Base-by-base conservation (phyloP, 2,797 vertebrate species). In the Sitta carolinensis region DNA sequence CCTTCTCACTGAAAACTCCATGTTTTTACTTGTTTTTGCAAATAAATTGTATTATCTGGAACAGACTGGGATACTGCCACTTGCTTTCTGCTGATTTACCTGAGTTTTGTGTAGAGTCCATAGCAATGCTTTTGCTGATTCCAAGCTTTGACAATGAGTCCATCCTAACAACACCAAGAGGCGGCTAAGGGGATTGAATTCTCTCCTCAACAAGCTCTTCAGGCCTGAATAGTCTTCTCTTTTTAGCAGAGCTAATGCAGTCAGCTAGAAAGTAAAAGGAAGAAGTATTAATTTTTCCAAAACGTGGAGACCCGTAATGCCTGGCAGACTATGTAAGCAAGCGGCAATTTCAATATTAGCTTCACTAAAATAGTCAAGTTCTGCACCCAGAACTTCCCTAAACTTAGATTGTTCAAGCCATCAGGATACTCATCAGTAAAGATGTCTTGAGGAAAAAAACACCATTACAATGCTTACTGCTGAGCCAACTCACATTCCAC, bases 121-220 rank as follows among this genome's bases (percentile, higher is more conserved):
- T 47, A 99, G 98, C 78, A 99, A 98, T 27, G 58, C 95, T 73
- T 98, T 98, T 76, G 99, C 99, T 1, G 99, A 98, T 58, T 97
- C 97, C 47, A 99, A 97, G 73, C 98, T 99, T 95, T 98, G 98
- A 94, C 99, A 99, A 67, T 99, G 98, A 82, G 97, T 98, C 99
- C 99, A 99, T 79, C 99, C 99, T 68, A 99, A 97, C 64, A 99
- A 98, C 76, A 99, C 94, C n/a, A 99, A 97, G 54, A 99, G 98
- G 29, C 98, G 98, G 40, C 98, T 98, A 84, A 99, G 97, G 11
- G 99, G 99, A 86, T 96, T 98, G 91, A 99, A 99, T 97, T 99
- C 99, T 91, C 97, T 97, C 77, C 88, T 98, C 70, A 99, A 93
- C 29, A 99, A 97, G 48, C 87, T 91, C 82, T 95, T 97, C 84